Base-by-base conservation (phyloP, 2,888 invertebrate species). In the Hipparchia sbordonii region DNA sequence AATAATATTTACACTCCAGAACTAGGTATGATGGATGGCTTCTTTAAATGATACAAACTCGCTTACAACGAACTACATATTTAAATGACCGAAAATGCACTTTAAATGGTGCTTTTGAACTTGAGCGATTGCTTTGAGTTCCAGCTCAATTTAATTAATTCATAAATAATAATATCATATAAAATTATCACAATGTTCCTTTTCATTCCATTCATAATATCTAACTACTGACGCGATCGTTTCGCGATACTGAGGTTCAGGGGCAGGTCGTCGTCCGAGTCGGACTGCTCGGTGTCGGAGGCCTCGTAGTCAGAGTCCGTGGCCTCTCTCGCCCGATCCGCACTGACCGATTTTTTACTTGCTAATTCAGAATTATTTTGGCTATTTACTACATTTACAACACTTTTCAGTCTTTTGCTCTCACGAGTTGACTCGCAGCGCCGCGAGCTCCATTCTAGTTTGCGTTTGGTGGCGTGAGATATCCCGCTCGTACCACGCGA, bases 381-480 rank as follows among this genome's bases (percentile, higher is more conserved):
- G 74, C 79, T 79, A 75, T 83, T 84, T 78, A 91, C 86, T 72
- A 90, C 87, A 78, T 85, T 89, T 60, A 92, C 91, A 74, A 92
- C 91, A 82, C 92, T 92, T 80, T 82, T 89, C 86, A 93, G 89
- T 86, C 88, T 89, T 86, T 81, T 90, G 72, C 73, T 85, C 80
- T 88, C 88, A 78, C 86, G 85, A 69, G 77, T 80, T 59, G 73
- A 46, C 33, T 78, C 80, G 76, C 79, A 67, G 62, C 76, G 71
- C 74, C 81, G 73, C 12, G 72, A 71, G 56, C 65, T 75, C 59
- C 66, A 75, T 2, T 78, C 78, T 51, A 69, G 52, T 59, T 70
- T 74, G n/a, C 75, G 72, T 59, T 77, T 79, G 60, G 71, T 76
- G 56, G 52, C 72, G 12, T 60, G 10, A 12, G 73, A 65, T 12